phyloP scores from a whole-genome alignment of 1,140 invertebrate genomes.

The Grapholita molesta region DNA sequence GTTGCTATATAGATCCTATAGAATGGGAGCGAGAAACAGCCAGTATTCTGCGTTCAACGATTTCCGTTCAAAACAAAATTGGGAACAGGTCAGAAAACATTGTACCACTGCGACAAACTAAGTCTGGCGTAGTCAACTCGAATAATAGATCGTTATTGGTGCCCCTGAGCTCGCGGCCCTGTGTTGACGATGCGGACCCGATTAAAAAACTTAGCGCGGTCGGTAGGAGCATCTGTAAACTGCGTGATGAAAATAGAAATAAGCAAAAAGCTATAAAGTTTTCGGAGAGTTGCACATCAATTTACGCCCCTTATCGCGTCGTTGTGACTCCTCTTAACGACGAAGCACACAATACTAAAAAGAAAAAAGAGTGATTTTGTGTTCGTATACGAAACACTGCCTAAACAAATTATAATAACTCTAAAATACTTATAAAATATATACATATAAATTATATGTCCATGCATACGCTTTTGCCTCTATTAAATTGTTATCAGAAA shows the following conservation, averaged over 20 bases:
- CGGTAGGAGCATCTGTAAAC: slow-evolving; percentile 63
- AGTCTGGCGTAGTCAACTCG: slow-evolving; percentile 47
- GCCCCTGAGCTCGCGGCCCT: slow-evolving; percentile 37
- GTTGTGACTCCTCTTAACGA: slow-evolving; percentile 53
- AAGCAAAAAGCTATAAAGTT: slow-evolving; percentile 57
- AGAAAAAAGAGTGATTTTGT: slow-evolving; percentile 20
- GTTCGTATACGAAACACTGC: not conserved
- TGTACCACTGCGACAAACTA: slow-evolving; percentile 45
- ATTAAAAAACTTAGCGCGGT: slow-evolving; percentile 67
- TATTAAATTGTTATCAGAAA: not conserved
- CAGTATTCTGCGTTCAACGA: slow-evolving; percentile 67
- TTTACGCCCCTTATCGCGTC: slow-evolving; percentile 60
- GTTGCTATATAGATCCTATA: slow-evolving; percentile 74
- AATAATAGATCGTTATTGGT: slow-evolving; percentile 37
- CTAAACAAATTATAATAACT: not conserved
- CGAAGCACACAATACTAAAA: slow-evolving; percentile 31
- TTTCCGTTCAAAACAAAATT: slow-evolving; percentile 69
- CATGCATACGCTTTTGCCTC: not conserved
- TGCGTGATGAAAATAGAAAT: slow-evolving; percentile 49
- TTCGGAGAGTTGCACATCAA: slow-evolving; percentile 62
- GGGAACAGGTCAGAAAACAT: slow-evolving; percentile 26
- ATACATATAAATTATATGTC: not conserved
- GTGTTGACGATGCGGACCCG: slow-evolving; percentile 45
- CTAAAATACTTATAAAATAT: not conserved
- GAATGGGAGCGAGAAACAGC: slow-evolving; percentile 73